Evolutionary conservation across 2,888 invertebrate species (phyloP).

Genomic region (Pyrrhosoma nymphula): DNA sequence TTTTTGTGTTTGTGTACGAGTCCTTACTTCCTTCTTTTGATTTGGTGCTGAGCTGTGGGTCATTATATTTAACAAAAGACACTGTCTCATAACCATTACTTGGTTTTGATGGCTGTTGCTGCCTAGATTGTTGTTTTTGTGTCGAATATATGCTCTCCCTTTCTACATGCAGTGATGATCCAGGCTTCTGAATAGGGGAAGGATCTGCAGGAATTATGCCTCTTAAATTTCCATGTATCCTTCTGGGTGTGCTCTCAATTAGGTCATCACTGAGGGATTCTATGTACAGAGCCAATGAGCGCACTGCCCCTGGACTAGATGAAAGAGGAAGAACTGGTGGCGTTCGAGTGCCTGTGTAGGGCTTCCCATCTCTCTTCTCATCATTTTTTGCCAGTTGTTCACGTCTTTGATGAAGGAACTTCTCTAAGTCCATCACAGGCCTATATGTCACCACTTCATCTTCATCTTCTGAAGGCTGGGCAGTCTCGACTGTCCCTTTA

Average conservation of each 20-base stretch:
- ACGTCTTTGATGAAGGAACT: constrained; percentile 39
- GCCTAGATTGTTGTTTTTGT: background rate
- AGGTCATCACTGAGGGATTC: constrained; percentile 85
- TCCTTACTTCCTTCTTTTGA: background rate
- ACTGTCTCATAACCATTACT: background rate
- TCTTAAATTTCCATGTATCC: constrained; percentile 71
- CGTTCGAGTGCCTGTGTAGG: constrained; percentile 74
- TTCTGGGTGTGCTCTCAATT: constrained; percentile 71
- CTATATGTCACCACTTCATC: constrained; percentile 41
- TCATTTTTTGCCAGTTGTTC: constrained; percentile 32
- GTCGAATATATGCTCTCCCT: background rate
- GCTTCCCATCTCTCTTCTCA: constrained; percentile 7
- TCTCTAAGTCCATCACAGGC: constrained; percentile 57
- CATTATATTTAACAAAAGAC: constrained; percentile 7
- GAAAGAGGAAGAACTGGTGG: constrained; percentile 87
- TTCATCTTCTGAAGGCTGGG: background rate
- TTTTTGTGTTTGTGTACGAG: background rate
- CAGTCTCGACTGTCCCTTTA: background rate
- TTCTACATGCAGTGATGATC: constrained; percentile 19
- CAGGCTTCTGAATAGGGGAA: constrained; percentile 18
- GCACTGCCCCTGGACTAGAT: constrained; percentile 87
- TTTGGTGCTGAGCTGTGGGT: background rate
- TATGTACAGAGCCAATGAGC: constrained; percentile 89
- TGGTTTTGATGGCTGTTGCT: background rate
- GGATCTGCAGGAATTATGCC: constrained; percentile 41